Base-by-base conservation (phyloP, 2,113 vertebrate species). In the Megaleporinus macrocephalus region DNA sequence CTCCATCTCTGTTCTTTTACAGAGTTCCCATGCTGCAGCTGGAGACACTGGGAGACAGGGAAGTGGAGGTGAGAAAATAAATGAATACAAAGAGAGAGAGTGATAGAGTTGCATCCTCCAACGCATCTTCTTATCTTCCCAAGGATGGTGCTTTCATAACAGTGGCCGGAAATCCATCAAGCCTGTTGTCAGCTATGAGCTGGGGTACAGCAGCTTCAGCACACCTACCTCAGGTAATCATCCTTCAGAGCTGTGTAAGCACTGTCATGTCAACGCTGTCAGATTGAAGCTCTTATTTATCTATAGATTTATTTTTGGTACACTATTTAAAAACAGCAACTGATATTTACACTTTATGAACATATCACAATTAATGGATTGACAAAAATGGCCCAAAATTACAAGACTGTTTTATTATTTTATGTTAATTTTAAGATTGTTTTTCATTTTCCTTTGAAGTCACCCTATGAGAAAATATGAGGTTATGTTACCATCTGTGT, bases 21-120 rank as follows among this genome's bases (percentile, higher is more conserved):
- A 86, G 84, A 77, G 84, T 86, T 44, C 84, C 84, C 14, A 36
- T 68, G 62, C 73, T 86, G 10, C 41, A 80, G 9, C 53, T 86
- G 63, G 73, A 83, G 30, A 68, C 24, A 16, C 84, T 86, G 18
- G 30, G 29, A 30, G 81, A 83, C 51, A 22, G 49, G 27, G 78
- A 61, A 6, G 66, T 77, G 0, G 81, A 83, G 73, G 84, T 86
- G 61, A 59, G 78, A 47, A n/a, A 65, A 53, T 57, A 15, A 59
- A 49, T 73, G 24, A 13, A 27, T 49, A 55, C 36, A 77, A 0
- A 78, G 16, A 66, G 26, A 18, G 24, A 6, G 18, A 20, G 18
- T 0, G 13, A 49, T 26, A 6, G 13, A 30, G 26, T 11, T 27
- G 41, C 6, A 20, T 24, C 13, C 11, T 49, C 22, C 24, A 11